These are phyloP conservation scores for Chelonus insularis DNA, from an alignment of 1,140 invertebrate species.

Conservation along the genomic window DNA sequence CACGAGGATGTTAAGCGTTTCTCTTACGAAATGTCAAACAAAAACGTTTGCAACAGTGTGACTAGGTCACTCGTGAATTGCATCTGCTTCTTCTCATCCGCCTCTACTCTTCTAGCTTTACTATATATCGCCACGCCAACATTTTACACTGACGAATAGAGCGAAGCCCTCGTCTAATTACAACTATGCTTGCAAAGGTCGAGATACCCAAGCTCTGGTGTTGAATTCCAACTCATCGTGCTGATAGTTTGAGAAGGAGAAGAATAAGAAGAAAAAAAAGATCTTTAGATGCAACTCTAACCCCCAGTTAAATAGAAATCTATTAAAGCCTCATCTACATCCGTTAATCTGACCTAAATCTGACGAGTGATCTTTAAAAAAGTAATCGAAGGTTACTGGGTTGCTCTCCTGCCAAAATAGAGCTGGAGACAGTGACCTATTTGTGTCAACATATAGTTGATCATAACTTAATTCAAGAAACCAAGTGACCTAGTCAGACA, in stretches of 20 bases:
- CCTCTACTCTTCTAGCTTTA: not conserved
- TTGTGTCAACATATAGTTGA: not conserved
- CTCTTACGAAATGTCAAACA: too few relatives aligned
- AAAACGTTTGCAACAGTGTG: too few relatives aligned
- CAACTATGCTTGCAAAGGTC: not conserved
- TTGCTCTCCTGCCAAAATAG: not conserved
- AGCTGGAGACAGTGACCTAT: not conserved
- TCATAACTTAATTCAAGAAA: not conserved
- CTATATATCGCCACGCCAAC: not conserved
- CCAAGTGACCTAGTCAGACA: constrained; percentile 1
- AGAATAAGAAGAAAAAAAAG: too few relatives aligned
- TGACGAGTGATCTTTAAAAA: too few relatives aligned
- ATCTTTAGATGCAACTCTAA: too few relatives aligned
- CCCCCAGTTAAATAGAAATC: too few relatives aligned
- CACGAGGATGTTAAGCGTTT: too few relatives aligned
- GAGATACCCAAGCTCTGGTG: not conserved
- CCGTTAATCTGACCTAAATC: too few relatives aligned
- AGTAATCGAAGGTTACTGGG: not conserved
- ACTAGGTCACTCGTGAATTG: too few relatives aligned
- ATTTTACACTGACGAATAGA: not conserved
- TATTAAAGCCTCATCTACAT: too few relatives aligned
- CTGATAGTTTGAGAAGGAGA: too few relatives aligned
- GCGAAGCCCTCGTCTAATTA: constrained; percentile 1
- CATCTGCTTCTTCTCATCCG: too few relatives aligned
- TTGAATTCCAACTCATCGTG: not conserved